Percentiles rank a stretch among this genome's conserved stretches.
Evolutionary conservation across 2,888 invertebrate species (phyloP).

Genomic region (Caenorhabditis parvicauda): DNA sequence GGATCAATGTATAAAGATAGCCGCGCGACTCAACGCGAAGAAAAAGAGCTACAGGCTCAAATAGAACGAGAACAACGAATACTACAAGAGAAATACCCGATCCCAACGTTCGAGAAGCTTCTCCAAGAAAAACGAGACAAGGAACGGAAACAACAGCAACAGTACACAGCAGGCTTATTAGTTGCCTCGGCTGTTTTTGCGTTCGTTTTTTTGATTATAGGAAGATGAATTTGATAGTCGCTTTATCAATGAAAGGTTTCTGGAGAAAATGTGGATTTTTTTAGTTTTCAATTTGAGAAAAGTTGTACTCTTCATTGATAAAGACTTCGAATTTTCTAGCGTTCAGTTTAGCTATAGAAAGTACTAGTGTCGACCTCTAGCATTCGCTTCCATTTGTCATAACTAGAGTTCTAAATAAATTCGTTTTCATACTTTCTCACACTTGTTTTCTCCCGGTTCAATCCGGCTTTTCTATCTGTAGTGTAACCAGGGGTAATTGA

Average conservation of each 20-base stretch:
- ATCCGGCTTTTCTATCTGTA: too few species aligned
- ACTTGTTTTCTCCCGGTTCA: too few species aligned
- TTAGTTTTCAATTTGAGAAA: not conserved
- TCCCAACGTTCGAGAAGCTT: constrained; percentile 56
- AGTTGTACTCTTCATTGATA: too few species aligned
- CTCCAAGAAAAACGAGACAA: constrained; percentile 32
- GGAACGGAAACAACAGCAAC: constrained; percentile 29
- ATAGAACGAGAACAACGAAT: constrained; percentile 39
- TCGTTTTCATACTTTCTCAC: too few species aligned
- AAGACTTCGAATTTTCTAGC: too few species aligned
- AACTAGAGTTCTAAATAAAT: too few species aligned
- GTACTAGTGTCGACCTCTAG: too few species aligned
- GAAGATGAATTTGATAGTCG: not conserved
- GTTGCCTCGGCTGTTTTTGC: constrained; percentile 19
- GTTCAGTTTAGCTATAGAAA: too few species aligned
- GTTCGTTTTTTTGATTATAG: too few species aligned
- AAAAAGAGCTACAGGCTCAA: constrained; percentile 45
- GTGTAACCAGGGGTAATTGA: too few species aligned
- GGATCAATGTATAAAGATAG: constrained; percentile 42
- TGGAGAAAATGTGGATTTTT: constrained; percentile 2
- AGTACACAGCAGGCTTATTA: constrained; percentile 33
- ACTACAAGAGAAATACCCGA: constrained; percentile 36
- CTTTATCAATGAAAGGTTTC: not conserved
- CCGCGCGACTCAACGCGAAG: constrained; percentile 47
- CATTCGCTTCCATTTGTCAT: too few species aligned